A percentile compares a stretch with the other conserved stretches of the same genome.
phyloP scores from a whole-genome alignment of 2,113 vertebrate genomes.

The Tursiops truncatus region DNA sequence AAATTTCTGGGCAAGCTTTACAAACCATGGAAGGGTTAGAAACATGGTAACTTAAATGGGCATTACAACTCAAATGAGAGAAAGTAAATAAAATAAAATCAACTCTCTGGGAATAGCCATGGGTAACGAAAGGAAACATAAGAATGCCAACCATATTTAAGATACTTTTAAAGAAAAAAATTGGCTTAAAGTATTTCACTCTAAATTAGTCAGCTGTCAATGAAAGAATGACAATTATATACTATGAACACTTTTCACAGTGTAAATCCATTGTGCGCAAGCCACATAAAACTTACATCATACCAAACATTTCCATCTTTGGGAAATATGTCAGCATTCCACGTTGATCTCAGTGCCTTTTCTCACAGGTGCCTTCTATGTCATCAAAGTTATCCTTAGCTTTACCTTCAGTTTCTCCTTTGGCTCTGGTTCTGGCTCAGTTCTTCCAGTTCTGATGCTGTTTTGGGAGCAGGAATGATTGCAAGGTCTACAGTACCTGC shows the following conservation, averaged over 20 bases:
- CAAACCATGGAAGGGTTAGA: conserved; percentile 67
- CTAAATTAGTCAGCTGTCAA: conserved; percentile 75
- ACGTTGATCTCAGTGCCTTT: conserved; percentile 92
- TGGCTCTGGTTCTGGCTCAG: conserved; percentile 81
- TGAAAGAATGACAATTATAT: conserved; percentile 81
- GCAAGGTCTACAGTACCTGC: conserved; percentile 40
- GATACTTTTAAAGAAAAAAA: conserved; percentile 51
- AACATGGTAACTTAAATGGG: conserved; percentile 61
- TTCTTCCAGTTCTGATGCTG: conserved; percentile 83
- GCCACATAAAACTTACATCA: conserved; percentile 84
- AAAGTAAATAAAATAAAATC: background rate
- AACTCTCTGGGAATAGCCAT: conserved; percentile 37
- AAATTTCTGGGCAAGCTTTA: conserved; percentile 72
- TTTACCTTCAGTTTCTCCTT: conserved; percentile 93
- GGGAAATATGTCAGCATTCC: conserved; percentile 92
- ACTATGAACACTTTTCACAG: conserved; percentile 78
- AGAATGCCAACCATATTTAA: conserved; percentile 44
- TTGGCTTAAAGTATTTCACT: conserved; percentile 73
- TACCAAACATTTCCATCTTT: conserved; percentile 78
- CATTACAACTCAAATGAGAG: conserved; percentile 62
- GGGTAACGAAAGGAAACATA: conserved; percentile 61
- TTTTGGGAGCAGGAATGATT: conserved; percentile 36
- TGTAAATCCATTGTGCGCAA: conserved; percentile 82
- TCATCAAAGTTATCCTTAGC: conserved; percentile 92
- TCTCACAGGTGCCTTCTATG: conserved; percentile 92